Conservation (phyloP, 1,140 invertebrate genomes). For the Brachionus rotundiformis region DNA sequence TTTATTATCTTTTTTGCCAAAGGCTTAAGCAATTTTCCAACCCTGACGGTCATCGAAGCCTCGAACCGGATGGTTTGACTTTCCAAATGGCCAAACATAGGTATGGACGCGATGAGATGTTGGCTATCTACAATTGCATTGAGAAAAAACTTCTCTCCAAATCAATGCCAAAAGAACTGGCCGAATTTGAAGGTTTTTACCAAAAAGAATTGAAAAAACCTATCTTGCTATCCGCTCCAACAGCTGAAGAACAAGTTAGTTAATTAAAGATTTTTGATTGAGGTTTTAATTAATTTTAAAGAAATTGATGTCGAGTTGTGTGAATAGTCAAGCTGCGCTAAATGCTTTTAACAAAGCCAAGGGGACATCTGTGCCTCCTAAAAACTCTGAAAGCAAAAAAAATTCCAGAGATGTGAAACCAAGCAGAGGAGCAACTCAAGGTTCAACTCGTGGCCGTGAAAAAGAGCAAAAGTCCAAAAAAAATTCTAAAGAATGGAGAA, state of each 20-base stretch:
- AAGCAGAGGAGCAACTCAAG: background rate
- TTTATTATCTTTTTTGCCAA: background rate
- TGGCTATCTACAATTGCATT: conserved; percentile 70
- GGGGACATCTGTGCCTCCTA: background rate
- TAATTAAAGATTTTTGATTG: background rate
- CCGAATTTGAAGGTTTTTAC: conserved; percentile 70
- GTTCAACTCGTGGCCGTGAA: background rate
- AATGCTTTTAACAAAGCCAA: conserved; percentile 1
- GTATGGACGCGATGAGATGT: conserved; percentile 84
- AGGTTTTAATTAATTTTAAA: background rate
- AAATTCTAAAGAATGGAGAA: background rate
- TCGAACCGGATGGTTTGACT: background rate
- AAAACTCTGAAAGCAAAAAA: background rate
- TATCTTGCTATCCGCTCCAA: conserved; percentile 73
- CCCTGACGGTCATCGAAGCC: background rate
- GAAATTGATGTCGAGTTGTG: conserved; percentile 39
- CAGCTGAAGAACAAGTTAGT: conserved; percentile 78
- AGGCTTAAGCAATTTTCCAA: background rate
- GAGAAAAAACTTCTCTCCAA: conserved; percentile 69
- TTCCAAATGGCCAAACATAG: conserved; percentile 72
- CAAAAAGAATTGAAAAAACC: conserved; percentile 76
- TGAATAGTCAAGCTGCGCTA: conserved; percentile 30
- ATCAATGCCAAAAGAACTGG: conserved; percentile 70
- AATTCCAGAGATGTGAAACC: background rate
- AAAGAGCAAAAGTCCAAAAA: background rate